Base-by-base conservation (phyloP, 2,797 vertebrate species). In the Harpagifer antarcticus region DNA sequence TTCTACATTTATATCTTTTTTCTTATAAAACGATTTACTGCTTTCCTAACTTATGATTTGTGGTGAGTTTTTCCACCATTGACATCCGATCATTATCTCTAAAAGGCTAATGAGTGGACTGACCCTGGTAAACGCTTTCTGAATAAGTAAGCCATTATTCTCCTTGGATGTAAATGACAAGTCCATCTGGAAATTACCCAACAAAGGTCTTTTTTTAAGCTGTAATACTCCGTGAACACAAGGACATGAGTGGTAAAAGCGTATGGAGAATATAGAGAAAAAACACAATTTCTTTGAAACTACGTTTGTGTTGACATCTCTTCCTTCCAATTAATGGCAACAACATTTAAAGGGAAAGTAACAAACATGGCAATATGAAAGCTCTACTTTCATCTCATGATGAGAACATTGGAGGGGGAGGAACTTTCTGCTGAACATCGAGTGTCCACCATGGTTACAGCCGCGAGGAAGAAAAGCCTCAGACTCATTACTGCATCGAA, bases 401-500 rank as follows among this genome's bases (percentile, higher is more conserved):
- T 63, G 63, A 74, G 78, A 68, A 60, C 47, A 27, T 6, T 9
- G 50, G 8, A 61, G 53, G 56, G 61, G 53, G 5, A 65, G 47
- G 58, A 56, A 31, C 15, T 5, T 33, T 58, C 71, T 3, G 47
- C 40, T 37, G 64, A 23, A 49, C 45, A 37, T 68, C 56, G 23
- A 66, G 72, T 58, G 59, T 72, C 20, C 63, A 11, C 65, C 65
- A 9, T 60, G 59, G 48, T 12, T 37, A 60, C 48, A 72, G 27
- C 31, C 9, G 2, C 10, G 20, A 44, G 64, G 72, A 69, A 50
- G 20, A 56, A 72, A 75, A 61, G 67, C 67, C 78, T 31, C 61
- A 20, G 23, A 77, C 49, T 87, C 77, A 86, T 87, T 80, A 75
- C 57, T 60, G 74, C 19, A 76, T 73, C 0, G 40, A 73, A 68